Conservation (phyloP, 2,113 vertebrate species). For the Chaenocephalus aceratus region DNA sequence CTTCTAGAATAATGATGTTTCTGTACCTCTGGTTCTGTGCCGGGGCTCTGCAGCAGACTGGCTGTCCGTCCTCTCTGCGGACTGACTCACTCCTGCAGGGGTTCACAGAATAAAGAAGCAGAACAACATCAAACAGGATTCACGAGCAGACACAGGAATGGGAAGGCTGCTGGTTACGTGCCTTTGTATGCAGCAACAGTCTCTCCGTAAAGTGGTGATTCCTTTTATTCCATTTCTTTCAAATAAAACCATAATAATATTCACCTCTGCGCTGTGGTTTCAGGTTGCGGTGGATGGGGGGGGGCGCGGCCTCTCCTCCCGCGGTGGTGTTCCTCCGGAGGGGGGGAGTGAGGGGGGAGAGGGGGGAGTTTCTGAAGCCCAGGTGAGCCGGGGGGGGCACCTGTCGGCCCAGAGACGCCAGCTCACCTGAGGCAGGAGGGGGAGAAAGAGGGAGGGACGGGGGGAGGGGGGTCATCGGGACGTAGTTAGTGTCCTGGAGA, state of each 20-base stretch:
- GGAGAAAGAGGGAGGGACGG: conserved; percentile 26
- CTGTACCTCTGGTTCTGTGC: conserved; percentile 51
- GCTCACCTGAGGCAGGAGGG: conserved; percentile 20
- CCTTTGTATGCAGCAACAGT: no score
- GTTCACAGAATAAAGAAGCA: background rate
- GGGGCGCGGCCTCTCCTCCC: conserved; percentile 47
- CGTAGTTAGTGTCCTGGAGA: conserved; percentile 64
- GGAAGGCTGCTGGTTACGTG: no score
- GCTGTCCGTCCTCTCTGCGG: conserved; percentile 20
- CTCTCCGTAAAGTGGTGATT: no score
- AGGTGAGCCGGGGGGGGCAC: conserved; percentile 73
- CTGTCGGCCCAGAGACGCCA: conserved; percentile 58
- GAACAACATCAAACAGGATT: no score
- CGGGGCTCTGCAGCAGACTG: conserved; percentile 5
- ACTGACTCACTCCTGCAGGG: conserved; percentile 28
- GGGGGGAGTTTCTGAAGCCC: conserved; percentile 66
- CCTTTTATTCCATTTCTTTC: no score
- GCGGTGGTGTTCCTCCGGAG: conserved; percentile 16
- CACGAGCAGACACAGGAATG: no score
- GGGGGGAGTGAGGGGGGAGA: conserved; percentile 31
- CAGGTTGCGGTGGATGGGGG: conserved; percentile 75
- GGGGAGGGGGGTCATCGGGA: conserved; percentile 70
- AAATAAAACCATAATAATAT: no score
- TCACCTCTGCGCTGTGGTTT: conserved; percentile 72
- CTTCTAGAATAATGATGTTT: no score